These are phyloP conservation scores for Plutomurus gul DNA, from an alignment of 1,140 invertebrate species.

Conservation along the genomic window DNA sequence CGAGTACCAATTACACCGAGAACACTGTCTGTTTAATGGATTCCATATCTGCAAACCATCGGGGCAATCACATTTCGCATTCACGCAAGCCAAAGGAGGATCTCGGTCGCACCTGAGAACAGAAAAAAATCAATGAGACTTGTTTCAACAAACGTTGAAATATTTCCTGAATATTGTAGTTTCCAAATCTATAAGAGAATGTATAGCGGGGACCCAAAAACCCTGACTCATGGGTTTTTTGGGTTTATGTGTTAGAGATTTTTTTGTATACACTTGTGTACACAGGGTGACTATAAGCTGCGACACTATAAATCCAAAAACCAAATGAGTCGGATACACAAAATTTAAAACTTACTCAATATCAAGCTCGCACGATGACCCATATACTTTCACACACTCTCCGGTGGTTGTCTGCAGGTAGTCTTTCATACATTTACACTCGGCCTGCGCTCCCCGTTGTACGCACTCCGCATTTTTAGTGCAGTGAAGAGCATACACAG, in stretches of 20 bases:
- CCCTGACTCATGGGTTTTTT: slow-evolving; percentile 26
- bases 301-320: no score
- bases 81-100: slow-evolving; percentile 22
- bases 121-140: neutral
- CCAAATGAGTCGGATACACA: no score
- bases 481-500: slow-evolving; percentile 6
- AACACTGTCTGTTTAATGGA: neutral
- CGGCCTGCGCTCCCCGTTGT: neutral
- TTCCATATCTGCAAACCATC: slow-evolving; percentile 3
- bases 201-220: neutral
- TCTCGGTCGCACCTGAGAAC: neutral
- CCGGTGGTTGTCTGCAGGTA: slow-evolving; percentile 9
- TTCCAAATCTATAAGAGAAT: neutral
- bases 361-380: neutral
- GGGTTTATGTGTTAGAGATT: no score
- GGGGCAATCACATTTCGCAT: slow-evolving; percentile 14
- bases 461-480: slow-evolving; percentile 38
- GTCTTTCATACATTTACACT: slow-evolving; percentile 33
- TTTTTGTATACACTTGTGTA: no score
- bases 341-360: no score
- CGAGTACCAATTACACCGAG: no score
- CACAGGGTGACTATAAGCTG: no score
- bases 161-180: no score
- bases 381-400: neutral
- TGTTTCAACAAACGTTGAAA: no score